Evolutionary conservation across 2,888 invertebrate species (phyloP), one percentile per base, ranked within the genome.

Genomic region (Limenitis camilla): DNA sequence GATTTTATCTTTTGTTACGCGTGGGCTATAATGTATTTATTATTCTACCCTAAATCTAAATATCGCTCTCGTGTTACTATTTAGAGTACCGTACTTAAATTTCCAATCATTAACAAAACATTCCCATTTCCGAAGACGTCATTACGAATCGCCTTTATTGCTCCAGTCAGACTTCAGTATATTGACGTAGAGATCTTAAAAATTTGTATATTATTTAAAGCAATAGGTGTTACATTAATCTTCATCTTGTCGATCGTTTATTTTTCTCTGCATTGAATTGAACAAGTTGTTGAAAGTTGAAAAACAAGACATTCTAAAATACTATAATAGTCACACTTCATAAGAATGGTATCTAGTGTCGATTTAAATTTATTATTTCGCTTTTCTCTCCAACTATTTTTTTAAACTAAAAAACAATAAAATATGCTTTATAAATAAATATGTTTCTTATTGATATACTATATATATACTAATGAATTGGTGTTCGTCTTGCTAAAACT

Each of bases 31-130:
- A 39, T 27, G 42, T 48, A 42, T 52, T 46, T 41, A 41, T 45
- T 48, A 50, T 19, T 19, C 39, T 40, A 32, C 40, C 40, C 35
- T 31, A 28, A 4, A 19, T 29, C 35, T 31, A 28, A 4, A 19
- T 29, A 40, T 35, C 31, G 49, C 40, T 44, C 53, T 49, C 44
- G 49, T 53, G 49, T 32, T 6, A 7, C 40, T 53, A 49, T 49
- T 53, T 49, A 45, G 31, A 40, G 43, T 36, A 45, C 7, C 35
- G 36, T 31, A 40, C 30, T 48, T 53, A 40, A 35, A 44, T 35
- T n/a, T 41, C 42, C 30, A 45, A 29, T 36, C 29, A 38, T 45
- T 6, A 36, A 36, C 29, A 10, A 35, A 35, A 11, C 7, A 10
- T 19, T 31, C 31, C 28, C 30, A 31, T 44, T 49, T 35, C 35